Percentiles rank a stretch among this genome's conserved stretches.
phyloP scores from a whole-genome alignment of 2,888 invertebrate genomes.

The Lapara coniferarum region DNA sequence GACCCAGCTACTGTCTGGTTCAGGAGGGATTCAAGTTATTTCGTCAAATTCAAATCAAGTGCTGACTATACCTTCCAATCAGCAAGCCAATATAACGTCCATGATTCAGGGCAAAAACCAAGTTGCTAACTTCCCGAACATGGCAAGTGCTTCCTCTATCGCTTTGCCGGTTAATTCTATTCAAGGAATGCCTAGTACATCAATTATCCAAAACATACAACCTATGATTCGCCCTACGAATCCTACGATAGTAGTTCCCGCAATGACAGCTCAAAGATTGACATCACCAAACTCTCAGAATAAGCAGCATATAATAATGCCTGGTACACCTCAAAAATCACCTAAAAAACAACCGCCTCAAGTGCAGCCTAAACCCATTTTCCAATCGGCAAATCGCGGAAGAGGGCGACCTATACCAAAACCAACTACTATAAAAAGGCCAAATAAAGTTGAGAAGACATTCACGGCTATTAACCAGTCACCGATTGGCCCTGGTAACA shows the following conservation, averaged over 20 bases:
- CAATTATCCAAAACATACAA: conserved; percentile 79
- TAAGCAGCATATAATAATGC: conserved; percentile 76
- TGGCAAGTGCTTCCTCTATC: conserved; percentile 80
- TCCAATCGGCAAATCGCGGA: conserved; percentile 72
- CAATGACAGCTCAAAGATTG: conserved; percentile 75
- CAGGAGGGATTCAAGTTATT: conserved; percentile 79
- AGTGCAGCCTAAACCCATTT: conserved; percentile 79
- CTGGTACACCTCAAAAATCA: conserved; percentile 74
- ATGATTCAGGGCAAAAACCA: conserved; percentile 78
- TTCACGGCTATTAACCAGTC: conserved; percentile 76
- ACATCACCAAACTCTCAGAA: conserved; percentile 72
- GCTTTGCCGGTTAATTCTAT: conserved; percentile 77
- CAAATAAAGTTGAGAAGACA: conserved; percentile 78
- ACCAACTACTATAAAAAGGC: conserved; percentile 75
- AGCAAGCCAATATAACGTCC: conserved; percentile 63
- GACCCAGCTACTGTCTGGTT: conserved; percentile 72
- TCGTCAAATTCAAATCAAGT: conserved; percentile 81
- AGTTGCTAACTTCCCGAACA: conserved; percentile 74
- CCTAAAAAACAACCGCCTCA: conserved; percentile 76
- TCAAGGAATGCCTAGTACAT: conserved; percentile 75
- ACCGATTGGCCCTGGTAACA: conserved; percentile 73
- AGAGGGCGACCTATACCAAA: conserved; percentile 78
- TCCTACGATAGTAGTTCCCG: conserved; percentile 75
- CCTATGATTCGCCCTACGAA: conserved; percentile 79
- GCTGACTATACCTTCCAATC: conserved; percentile 74